Evolutionary conservation across 2,113 vertebrate genomes (phyloP), one percentile per base, ranked within the genome.

Genomic region (Clinocottus analis): DNA sequence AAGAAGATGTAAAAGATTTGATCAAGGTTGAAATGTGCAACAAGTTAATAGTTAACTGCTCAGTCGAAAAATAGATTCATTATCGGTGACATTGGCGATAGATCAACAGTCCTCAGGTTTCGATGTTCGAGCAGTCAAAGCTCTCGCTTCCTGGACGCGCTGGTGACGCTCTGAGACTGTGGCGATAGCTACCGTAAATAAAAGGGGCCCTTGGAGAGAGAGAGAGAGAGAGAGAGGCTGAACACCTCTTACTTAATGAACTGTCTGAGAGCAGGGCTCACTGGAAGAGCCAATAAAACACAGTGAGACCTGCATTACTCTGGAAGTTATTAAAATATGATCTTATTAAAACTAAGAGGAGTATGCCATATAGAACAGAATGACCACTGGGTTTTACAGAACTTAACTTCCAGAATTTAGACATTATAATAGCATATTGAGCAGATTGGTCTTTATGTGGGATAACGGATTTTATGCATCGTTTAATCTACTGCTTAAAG

Each of bases 71-170:
- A 84, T 78, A 14, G 84, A 82, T 84, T 33, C 27, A 55, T 86
- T 51, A 65, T 63, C 60, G 0, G 64, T 68, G 25, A 53, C 72
- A 39, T 61, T 31, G 59, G 43, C 49, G 74, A 85, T 62, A 80
- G 64, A 83, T 82, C 37, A 80, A 71, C 73, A 79, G 75, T 74
- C 31, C 31, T 43, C 16, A 35, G 66, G 67, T 60, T 75, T 71
- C 58, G 74, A 56, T 85, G 79, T 88, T 88, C 19, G 0, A 62
- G 65, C 37, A 85, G 67, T 82, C 82, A 68, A 51, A 21, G 33
- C 60, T 11, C 25, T 73, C 41, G 33, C 75, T 87, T 90, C 89
- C 89, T 89, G 84, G 87, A 85, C 71, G 85, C 81, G 1, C 55
- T 16, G 31, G 25, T 72, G 77, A 84, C 0, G 53, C 72, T 79